Evolutionary conservation across 2,888 invertebrate genomes (phyloP), one percentile per base, ranked within the genome.

Genomic region (Apotomis betuletana): DNA sequence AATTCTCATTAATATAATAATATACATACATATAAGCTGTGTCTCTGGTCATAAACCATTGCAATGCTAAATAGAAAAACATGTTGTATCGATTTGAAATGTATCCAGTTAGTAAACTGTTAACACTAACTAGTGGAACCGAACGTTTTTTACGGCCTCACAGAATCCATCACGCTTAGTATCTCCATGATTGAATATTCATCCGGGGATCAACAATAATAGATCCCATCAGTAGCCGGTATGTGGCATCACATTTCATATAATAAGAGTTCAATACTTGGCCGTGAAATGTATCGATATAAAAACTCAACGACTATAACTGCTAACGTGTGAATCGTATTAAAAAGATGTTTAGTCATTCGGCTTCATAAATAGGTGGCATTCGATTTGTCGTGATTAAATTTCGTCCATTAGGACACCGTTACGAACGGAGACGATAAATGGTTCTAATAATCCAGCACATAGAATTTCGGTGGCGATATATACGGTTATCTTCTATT

Each of bases 261-360:
- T 90, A 92, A 92, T 92, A 92, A 90, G 90, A 90, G 84, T 90
- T 90, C 87, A 90, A 93, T 91, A 91, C 90, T 86, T 89, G 90
- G 88, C 92, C 92, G 93, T 93, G 93, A 93, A 92, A 93, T 91
- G 92, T 91, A 86, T 87, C 88, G 90, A 87, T 88, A 91, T 85
- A 93, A 93, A 92, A 93, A 93, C 91, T 91, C 90, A 90, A 91
- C 92, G 90, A 90, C 90, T 91, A 93, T 92, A 92, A 91, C 90
- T 85, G 90, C 89, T 89, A 90, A 93, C 93, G 92, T 93, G 93
- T 93, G 93, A 93, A 93, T 91, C 92, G 92, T 92, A 93, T 93
- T 92, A 93, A 92, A 93, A 93, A 92, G 85, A 81, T 93, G 93
- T 92, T 90, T 85, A 93, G 93, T 93, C 93, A 93, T 92, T 87